A percentile compares a stretch with the other conserved stretches of the same genome.
Evolutionary conservation across 2,113 vertebrate genomes (phyloP).

Genomic region (Dicerorhinus sumatrensis): DNA sequence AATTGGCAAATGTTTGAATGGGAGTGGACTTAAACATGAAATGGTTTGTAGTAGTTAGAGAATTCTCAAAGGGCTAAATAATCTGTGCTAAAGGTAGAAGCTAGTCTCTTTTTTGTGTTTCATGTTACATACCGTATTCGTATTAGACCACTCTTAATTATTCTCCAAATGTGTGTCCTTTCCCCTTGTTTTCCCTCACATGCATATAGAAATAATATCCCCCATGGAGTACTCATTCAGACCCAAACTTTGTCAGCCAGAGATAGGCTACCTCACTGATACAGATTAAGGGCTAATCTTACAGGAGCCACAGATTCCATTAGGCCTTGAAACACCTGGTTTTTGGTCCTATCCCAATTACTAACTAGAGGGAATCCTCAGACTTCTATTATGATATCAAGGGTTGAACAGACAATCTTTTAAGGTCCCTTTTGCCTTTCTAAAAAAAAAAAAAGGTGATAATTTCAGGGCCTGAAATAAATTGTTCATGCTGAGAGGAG

Average conservation of each 20-base stretch:
- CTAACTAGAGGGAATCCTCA: neutral
- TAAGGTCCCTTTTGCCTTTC: neutral
- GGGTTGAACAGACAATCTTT: neutral
- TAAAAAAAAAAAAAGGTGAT: neutral
- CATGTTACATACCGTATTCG: neutral
- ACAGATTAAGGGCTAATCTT: neutral
- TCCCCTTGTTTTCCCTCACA: neutral
- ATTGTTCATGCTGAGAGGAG: neutral
- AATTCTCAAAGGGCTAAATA: neutral
- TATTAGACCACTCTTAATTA: neutral
- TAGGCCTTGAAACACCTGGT: neutral
- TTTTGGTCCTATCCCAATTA: neutral
- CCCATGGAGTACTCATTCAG: neutral
- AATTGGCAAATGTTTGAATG: conserved; percentile 43
- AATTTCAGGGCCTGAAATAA: neutral
- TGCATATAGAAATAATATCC: neutral
- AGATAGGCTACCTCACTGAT: neutral
- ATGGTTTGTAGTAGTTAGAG: neutral
- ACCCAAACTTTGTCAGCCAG: neutral
- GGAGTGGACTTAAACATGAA: neutral
- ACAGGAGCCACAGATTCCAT: neutral
- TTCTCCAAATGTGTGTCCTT: neutral
- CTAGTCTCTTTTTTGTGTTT: conserved; percentile 5
- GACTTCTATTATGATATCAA: neutral
- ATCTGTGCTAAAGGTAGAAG: conserved; percentile 23